Evolutionary conservation across 1,140 invertebrate genomes (phyloP).

Genomic region (Drosophila ercepeae): DNA sequence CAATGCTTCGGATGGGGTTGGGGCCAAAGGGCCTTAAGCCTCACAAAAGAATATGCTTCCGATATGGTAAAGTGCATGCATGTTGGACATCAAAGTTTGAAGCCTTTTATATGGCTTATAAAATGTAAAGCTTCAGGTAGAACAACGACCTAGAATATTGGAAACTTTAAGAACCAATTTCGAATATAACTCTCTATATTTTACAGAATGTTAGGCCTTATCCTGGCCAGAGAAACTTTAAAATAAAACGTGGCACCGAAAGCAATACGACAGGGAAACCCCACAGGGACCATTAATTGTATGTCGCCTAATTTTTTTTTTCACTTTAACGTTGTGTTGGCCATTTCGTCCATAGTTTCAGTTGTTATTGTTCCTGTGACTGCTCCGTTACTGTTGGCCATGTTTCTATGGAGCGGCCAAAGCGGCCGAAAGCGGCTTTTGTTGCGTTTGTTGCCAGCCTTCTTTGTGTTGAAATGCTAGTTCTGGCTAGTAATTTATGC

Average conservation of each 20-base stretch:
- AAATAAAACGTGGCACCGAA: too few species aligned
- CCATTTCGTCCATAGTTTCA: constrained; percentile 54
- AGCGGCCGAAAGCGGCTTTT: constrained; percentile 73
- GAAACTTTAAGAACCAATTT: too few species aligned
- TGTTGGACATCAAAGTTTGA: neutral
- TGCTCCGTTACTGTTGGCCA: constrained; percentile 57
- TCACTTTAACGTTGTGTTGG: constrained; percentile 37
- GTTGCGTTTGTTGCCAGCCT: constrained; percentile 46
- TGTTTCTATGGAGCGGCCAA: constrained; percentile 63
- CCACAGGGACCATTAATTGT: constrained; percentile 78
- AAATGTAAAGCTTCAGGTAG: neutral
- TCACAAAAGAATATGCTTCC: neutral
- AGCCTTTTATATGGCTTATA: neutral
- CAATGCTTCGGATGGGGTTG: neutral
- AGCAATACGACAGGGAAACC: constrained; percentile 63
- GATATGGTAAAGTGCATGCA: neutral
- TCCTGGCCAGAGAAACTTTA: constrained; percentile 3
- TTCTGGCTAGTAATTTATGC: constrained; percentile 78
- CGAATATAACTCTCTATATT: too few species aligned
- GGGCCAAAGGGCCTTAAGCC: neutral
- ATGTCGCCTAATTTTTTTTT: constrained; percentile 60
- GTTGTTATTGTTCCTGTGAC: constrained; percentile 34
- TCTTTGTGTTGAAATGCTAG: constrained; percentile 61
- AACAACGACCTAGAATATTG: neutral
- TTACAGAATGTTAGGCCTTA: constrained; percentile 3